Conservation (phyloP, 2,888 invertebrate genomes). For the Drosophila colorata region DNA sequence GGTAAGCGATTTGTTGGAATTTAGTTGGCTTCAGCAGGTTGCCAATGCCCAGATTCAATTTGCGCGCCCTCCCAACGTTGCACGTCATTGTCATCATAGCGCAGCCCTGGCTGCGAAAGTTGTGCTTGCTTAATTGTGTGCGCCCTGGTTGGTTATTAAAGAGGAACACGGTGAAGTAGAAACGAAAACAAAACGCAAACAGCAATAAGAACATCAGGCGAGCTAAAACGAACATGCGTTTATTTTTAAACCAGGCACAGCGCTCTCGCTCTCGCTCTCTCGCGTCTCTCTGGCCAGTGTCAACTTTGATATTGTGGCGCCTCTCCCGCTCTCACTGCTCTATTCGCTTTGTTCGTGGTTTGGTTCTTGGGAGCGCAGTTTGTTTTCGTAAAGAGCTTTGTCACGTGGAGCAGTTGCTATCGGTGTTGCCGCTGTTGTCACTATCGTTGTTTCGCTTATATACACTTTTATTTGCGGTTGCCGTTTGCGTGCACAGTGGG, state of each 20-base stretch:
- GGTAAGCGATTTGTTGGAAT: constrained; percentile 41
- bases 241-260: constrained; percentile 50
- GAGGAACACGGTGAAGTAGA: constrained; percentile 45
- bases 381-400: constrained; percentile 63
- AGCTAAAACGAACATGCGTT: constrained; percentile 46
- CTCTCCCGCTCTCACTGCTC: constrained; percentile 21
- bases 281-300: constrained; percentile 11
- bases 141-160: constrained; percentile 50
- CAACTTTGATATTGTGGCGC: constrained; percentile 41
- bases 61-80: constrained; percentile 46
- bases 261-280: constrained; percentile 43
- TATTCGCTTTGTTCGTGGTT: constrained; percentile 24
- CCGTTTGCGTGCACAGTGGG: constrained; percentile 51
- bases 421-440: constrained; percentile 19
- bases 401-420: constrained; percentile 63
- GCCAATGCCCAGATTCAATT: constrained; percentile 38
- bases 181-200: constrained; percentile 58
- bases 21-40: constrained; percentile 29
- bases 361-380: constrained; percentile 33
- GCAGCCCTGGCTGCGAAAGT: constrained; percentile 40
- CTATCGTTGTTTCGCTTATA: constrained; percentile 63
- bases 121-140: constrained; percentile 13
- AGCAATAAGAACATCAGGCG: constrained; percentile 50
- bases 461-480: constrained; percentile 72
- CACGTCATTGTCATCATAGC: constrained; percentile 2